These are phyloP conservation scores for Sardinella longiceps DNA, from an alignment of 2,797 vertebrate genomes.

Conservation along the genomic window DNA sequence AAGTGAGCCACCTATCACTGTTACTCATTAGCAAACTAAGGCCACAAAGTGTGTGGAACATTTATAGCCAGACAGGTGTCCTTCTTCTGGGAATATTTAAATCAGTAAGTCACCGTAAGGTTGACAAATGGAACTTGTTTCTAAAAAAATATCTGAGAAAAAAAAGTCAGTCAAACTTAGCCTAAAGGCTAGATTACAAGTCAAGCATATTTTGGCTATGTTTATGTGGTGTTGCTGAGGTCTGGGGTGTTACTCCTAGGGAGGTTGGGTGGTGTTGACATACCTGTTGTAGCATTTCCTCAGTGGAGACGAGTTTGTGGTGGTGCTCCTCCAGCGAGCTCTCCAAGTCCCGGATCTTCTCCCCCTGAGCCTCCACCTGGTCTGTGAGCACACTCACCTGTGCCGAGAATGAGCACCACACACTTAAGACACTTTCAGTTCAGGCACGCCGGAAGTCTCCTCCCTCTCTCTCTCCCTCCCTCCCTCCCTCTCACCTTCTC, in stretches of 20 bases:
- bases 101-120: neutral
- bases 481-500: neutral
- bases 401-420: slow-evolving; percentile 53
- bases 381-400: slow-evolving; percentile 97
- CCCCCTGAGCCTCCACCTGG: slow-evolving; percentile 97
- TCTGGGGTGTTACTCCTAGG: neutral
- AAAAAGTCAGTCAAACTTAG: neutral
- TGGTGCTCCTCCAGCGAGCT: slow-evolving; percentile 91
- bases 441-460: slow-evolving; percentile 43
- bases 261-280: neutral
- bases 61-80: neutral
- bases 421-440: slow-evolving; percentile 35
- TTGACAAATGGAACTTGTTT: neutral
- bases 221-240: neutral
- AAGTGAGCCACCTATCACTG: neutral
- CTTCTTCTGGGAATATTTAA: neutral
- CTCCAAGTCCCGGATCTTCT: slow-evolving; percentile 96
- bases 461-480: neutral
- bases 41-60: neutral
- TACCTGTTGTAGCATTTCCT: slow-evolving; percentile 98
- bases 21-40: slow-evolving; percentile 14
- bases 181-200: neutral
- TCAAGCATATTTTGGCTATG: neutral
- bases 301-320: slow-evolving; percentile 90
- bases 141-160: neutral